Conservation (phyloP, 2,113 vertebrate genomes). For the Colinus virginianus region DNA sequence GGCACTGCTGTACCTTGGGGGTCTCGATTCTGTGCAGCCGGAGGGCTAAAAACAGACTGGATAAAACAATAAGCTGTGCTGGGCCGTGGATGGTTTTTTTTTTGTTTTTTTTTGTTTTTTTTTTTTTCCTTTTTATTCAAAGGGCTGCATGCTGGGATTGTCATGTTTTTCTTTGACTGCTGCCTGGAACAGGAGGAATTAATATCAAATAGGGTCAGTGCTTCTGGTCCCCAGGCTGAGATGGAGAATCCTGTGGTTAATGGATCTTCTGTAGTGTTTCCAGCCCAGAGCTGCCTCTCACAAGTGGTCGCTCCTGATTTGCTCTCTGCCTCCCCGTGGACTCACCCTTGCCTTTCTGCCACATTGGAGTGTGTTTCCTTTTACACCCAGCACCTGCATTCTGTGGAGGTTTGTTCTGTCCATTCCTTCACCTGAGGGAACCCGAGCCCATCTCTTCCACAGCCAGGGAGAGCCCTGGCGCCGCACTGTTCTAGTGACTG, state of each 20-base stretch:
- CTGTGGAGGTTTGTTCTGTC: background rate
- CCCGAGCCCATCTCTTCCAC: background rate
- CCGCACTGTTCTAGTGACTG: background rate
- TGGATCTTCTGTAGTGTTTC: background rate
- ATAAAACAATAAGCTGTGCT: background rate
- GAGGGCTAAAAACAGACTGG: background rate
- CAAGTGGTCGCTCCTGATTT: background rate
- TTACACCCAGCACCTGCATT: accelerated
- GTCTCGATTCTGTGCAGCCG: background rate
- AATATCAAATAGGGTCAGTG: background rate
- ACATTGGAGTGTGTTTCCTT: background rate
- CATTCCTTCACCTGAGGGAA: background rate
- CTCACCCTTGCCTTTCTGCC: background rate
- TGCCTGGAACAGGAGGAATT: background rate
- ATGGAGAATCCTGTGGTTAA: background rate
- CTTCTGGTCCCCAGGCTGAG: background rate
- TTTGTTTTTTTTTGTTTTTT: background rate
- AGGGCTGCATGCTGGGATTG: background rate
- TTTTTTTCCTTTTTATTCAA: background rate
- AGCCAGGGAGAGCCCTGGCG: background rate
- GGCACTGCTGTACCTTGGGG: background rate
- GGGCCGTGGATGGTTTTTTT: background rate
- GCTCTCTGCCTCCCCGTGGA: background rate
- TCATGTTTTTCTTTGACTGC: background rate
- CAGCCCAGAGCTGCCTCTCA: background rate